Percentiles rank a stretch among this genome's conserved stretches.
These are phyloP conservation scores for Protodeltote pygarga DNA, from an alignment of 2,888 invertebrate genomes.

Conservation along the genomic window DNA sequence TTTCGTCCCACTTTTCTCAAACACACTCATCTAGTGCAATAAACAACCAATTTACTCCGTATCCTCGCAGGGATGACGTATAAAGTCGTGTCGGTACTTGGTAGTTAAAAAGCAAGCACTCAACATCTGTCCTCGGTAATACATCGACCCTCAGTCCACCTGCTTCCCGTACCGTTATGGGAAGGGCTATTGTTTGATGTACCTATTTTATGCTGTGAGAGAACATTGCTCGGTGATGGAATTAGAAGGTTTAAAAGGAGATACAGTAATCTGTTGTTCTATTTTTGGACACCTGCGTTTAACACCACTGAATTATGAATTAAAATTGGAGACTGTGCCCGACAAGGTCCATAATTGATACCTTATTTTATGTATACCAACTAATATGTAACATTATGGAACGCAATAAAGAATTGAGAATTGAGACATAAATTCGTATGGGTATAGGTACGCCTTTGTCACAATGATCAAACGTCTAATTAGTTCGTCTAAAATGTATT, in stretches of 20 bases:
- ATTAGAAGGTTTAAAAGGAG: background rate
- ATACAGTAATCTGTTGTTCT: background rate
- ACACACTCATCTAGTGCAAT: slow-evolving; percentile 4
- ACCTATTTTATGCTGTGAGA: slow-evolving; percentile 4
- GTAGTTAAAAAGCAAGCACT: slow-evolving; percentile 54
- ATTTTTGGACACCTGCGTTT: too few species aligned
- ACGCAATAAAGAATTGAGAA: too few species aligned
- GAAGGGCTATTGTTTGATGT: slow-evolving; percentile 26
- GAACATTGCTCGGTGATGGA: background rate
- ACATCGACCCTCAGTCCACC: slow-evolving; percentile 70
- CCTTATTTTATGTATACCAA: too few species aligned
- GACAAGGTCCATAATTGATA: too few species aligned
- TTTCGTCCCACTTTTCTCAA: background rate
- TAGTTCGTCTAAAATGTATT: too few species aligned
- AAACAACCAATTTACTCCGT: slow-evolving; percentile 13
- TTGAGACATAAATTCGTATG: too few species aligned
- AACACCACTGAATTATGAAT: too few species aligned
- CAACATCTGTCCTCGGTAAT: slow-evolving; percentile 56
- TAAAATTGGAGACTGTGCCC: too few species aligned
- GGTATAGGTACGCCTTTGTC: too few species aligned
- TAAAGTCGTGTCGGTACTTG: slow-evolving; percentile 19
- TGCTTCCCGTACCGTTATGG: slow-evolving; percentile 61
- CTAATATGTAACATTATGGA: too few species aligned
- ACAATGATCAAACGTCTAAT: too few species aligned
- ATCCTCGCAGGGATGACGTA: slow-evolving; percentile 18